phyloP scores from a whole-genome alignment of 2,113 vertebrate genomes.

The Corynorhinus townsendii region DNA sequence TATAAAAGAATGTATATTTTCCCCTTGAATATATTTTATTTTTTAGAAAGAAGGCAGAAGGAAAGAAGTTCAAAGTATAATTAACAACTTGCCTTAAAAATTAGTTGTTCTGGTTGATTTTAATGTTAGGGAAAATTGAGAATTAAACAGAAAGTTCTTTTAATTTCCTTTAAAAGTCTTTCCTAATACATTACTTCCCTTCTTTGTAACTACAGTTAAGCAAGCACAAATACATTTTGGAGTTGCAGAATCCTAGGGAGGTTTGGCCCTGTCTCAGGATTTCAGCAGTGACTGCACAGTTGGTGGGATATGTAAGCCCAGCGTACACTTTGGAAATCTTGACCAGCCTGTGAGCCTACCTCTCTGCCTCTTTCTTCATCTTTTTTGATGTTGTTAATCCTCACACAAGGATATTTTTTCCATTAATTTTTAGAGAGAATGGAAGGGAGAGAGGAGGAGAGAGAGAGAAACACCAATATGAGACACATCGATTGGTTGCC shows the following conservation, averaged over 20 bases:
- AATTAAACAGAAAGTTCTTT: conserved; percentile 1
- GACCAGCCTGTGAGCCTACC: no score
- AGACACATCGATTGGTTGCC: not conserved
- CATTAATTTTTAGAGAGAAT: no score
- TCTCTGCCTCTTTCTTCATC: no score
- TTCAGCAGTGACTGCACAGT: not conserved
- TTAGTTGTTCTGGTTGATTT: not conserved
- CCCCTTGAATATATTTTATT: not conserved
- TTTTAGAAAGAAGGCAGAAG: not conserved
- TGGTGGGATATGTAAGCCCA: not conserved
- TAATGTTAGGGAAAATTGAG: not conserved
- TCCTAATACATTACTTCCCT: not conserved
- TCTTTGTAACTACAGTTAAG: not conserved
- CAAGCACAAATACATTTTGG: not conserved
- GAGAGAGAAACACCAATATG: no score
- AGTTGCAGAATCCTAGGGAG: not conserved
- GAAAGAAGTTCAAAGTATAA: not conserved
- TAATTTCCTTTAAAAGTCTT: not conserved
- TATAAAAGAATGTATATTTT: not conserved
- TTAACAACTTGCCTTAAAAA: not conserved
- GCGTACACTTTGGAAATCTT: not conserved
- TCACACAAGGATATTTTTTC: no score
- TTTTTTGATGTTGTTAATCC: no score
- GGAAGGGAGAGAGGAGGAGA: no score
- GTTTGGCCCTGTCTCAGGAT: not conserved